Evolutionary conservation across 2,888 invertebrate species (phyloP), one percentile per base, ranked within the genome.

Genomic region (Morpho achilles): DNA sequence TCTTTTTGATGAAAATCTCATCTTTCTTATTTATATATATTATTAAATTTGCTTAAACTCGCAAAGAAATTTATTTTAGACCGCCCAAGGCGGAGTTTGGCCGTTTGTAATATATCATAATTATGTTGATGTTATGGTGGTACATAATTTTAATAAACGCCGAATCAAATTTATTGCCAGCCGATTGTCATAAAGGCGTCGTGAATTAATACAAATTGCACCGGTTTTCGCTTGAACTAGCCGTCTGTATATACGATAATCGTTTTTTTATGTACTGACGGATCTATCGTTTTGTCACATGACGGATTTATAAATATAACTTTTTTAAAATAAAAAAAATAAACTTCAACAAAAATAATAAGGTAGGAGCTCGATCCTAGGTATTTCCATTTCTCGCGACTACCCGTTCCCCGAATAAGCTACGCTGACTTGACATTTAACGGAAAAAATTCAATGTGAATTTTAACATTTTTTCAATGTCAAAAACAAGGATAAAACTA

Each of bases 141-240:
- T 52, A 43, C 43, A 47, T 53, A 22, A 56, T 59, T 61, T 59
- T 59, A 56, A 59, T 59, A 59, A 53, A 56, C 10, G 53, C 53
- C 45, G 44, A 23, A 53, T 23, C 43, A 47, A 59, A 61, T 59
- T 61, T 61, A 61, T 61, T 47, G 50, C 59, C 56, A 56, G 50
- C 56, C 50, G 59, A 61, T 61, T 59, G 59, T 59, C 61, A 41
- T 61, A 61, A 53, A 56, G 32, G 53, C 49, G 53, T 56, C 56
- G 48, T 50, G 56, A 59, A 59, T 53, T 50, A 53, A 48, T 56
- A 59, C 41, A 46, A 61, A 61, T 59, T 56, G 53, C 56, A 42
- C 54, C 54, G 54, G 54, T 54, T 56, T 50, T 56, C 8, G 53
- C 51, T 53, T 51, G 51, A 47, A 52, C 57, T 60, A 56, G 60